Evolutionary conservation across 2,113 vertebrate genomes (phyloP).

Genomic region (Tretioscincus oriximinensis): DNA sequence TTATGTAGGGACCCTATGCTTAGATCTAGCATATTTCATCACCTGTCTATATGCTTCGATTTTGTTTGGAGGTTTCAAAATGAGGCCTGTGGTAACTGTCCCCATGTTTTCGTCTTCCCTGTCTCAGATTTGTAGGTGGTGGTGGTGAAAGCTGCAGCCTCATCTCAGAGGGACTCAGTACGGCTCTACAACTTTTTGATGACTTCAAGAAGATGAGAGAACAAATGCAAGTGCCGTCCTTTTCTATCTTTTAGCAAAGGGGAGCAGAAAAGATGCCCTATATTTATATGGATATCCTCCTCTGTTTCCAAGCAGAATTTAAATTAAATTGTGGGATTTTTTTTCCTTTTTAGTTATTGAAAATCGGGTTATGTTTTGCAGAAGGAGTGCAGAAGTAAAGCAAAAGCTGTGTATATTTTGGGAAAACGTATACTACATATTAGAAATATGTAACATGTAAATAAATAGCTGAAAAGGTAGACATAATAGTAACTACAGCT

Average conservation of each 20-base stretch:
- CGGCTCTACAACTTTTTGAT: slow-evolving; percentile 90
- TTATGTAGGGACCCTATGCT: no score
- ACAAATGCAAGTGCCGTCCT: slow-evolving; percentile 81
- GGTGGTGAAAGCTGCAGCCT: slow-evolving; percentile 92
- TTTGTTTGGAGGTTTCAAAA: neutral
- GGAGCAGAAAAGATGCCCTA: no score
- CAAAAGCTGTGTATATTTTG: neutral
- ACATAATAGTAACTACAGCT: neutral
- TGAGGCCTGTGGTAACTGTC: neutral
- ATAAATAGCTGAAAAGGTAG: neutral
- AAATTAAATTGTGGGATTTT: neutral
- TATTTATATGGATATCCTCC: no score
- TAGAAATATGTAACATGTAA: neutral
- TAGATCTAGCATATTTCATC: neutral
- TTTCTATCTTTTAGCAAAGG: no score
- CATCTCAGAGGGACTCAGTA: slow-evolving; percentile 89
- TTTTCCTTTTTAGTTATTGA: neutral
- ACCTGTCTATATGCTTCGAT: neutral
- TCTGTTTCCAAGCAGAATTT: slow-evolving; percentile 4
- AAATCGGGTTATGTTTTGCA: neutral
- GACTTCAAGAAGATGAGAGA: slow-evolving; percentile 96
- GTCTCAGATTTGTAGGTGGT: slow-evolving; percentile 87
- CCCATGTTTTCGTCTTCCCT: neutral
- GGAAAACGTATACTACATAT: neutral
- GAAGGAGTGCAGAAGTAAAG: neutral